phyloP scores from a whole-genome alignment of 2,888 invertebrate species.

The Perithous albicinctus region DNA sequence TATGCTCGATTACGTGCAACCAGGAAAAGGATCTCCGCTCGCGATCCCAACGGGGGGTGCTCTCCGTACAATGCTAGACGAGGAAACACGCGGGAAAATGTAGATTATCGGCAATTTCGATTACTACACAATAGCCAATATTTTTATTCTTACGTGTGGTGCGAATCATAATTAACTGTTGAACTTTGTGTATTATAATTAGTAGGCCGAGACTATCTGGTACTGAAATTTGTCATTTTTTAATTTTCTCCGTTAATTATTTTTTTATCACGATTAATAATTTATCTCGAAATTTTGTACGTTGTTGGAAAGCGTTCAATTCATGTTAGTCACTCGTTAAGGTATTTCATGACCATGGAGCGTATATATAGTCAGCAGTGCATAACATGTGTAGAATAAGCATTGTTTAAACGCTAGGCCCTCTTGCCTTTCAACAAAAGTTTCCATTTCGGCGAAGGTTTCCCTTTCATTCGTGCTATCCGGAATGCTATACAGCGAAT shows the following conservation, averaged over 20 bases:
- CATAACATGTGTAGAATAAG: conserved; percentile 1
- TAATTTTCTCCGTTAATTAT: neutral
- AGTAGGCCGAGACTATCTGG: neutral
- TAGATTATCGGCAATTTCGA: conserved; percentile 47
- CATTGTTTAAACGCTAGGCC: neutral
- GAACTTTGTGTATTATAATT: neutral
- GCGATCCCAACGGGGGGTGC: conserved; percentile 54
- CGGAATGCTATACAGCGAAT: neutral
- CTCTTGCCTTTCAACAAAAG: neutral
- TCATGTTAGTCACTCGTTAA: neutral
- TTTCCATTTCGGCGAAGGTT: no score
- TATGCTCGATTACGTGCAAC: conserved; percentile 66
- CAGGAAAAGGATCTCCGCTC: conserved; percentile 67
- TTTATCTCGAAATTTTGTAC: neutral
- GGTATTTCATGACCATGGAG: neutral
- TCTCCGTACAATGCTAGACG: conserved; percentile 46
- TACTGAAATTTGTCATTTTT: no score
- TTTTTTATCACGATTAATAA: neutral
- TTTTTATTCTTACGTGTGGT: neutral
- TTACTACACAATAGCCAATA: neutral
- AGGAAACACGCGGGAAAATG: conserved; percentile 52
- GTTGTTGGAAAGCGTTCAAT: neutral
- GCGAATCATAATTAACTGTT: neutral
- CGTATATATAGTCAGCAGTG: neutral
- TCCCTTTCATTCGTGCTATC: neutral